Evolutionary conservation across 2,888 invertebrate genomes (phyloP), one percentile per base, ranked within the genome.

Genomic region (Amiota mariae): DNA sequence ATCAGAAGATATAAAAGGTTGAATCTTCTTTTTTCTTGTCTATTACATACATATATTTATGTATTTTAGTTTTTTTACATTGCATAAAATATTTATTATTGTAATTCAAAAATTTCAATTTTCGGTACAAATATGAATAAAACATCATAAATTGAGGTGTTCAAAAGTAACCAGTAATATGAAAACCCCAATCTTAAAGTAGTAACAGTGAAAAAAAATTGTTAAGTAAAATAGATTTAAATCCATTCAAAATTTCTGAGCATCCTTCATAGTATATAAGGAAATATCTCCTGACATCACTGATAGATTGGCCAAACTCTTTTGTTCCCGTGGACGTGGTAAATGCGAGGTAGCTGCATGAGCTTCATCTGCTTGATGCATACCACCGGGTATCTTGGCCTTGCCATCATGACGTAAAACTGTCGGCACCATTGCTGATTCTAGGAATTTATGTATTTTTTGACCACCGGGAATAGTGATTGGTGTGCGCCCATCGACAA

Each of bases 231-330:
- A n/a, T n/a, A 36, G 6, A 36, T 36, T 36, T 36, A 66, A 15
- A 18, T 57, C 0, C 12, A 47, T 57, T 80, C 80, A 88, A 80
- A 89, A 88, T 76, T 89, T 89, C 70, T 88, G 88, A 88, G 86
- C 91, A 89, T 90, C 89, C 77, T 86, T 89, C 46, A 90, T 86
- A 1, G 90, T 88, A 61, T 90, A 89, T 59, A 90, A 73, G 0
- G 90, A 90, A 18, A 91, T 83, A 80, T 91, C 90, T 0, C 90
- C 90, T 1, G 90, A 88, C 66, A 88, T 86, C 15, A 90, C 70
- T 8, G 89, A 89, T 12, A 90, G 79, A 85, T 90, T 87, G 2
- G 89, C 90, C 63, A 90, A 82, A 76, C 90, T 90, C 9, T 79
- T n/a, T 59, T 59, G 75, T 57, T 79, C 79, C 46, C 76, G 77